Conservation (phyloP, 2,888 invertebrate genomes). For the Lasioglossum zephyrum region DNA sequence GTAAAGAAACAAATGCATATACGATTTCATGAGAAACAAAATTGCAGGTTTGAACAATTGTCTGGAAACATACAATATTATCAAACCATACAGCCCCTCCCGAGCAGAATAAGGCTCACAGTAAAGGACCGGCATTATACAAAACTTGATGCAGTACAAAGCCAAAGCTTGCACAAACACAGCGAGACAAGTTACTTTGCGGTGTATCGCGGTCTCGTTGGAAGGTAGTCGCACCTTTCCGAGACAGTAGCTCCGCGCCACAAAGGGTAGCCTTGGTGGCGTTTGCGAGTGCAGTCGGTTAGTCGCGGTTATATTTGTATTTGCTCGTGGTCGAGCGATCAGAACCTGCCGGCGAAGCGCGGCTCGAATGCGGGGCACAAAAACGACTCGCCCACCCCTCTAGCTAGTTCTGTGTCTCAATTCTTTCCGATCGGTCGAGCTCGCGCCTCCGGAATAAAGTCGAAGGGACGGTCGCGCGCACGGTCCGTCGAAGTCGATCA, state of each 20-base stretch:
- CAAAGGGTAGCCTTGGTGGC: constrained; percentile 44
- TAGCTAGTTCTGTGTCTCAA: background rate
- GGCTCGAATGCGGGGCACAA: background rate
- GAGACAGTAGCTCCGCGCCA: constrained; percentile 31
- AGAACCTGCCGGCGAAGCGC: constrained; percentile 21
- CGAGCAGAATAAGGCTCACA: background rate
- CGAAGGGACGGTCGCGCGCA: constrained; percentile 38
- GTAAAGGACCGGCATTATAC: background rate
- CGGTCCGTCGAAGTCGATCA: constrained; percentile 50
- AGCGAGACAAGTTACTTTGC: background rate
- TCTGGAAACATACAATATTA: background rate
- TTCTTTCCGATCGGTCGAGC: constrained; percentile 62
- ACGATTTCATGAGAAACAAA: background rate
- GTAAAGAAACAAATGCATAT: no score
- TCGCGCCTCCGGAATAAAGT: constrained; percentile 35
- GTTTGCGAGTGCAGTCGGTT: constrained; percentile 39
- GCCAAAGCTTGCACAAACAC: background rate
- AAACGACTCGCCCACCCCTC: constrained; percentile 12
- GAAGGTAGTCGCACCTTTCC: constrained; percentile 42
- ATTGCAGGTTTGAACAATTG: background rate
- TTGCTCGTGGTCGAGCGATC: constrained; percentile 52
- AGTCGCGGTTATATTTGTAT: constrained; percentile 47
- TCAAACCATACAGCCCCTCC: background rate
- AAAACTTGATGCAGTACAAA: background rate
- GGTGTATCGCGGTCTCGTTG: background rate